Evolutionary conservation across 1,140 invertebrate genomes (phyloP).

Genomic region (Lineus longissimus): DNA sequence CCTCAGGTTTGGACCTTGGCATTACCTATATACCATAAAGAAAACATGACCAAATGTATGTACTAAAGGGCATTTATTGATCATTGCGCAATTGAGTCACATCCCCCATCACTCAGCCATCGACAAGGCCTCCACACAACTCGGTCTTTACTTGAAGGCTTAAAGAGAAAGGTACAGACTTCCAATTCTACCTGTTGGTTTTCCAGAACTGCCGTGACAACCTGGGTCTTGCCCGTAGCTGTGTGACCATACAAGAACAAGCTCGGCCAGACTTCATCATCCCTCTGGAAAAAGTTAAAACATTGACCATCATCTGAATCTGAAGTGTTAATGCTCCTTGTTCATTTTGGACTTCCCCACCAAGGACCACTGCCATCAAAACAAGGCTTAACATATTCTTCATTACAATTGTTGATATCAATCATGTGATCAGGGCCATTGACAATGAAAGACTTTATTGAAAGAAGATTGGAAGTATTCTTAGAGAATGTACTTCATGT

Average conservation of each 20-base stretch:
- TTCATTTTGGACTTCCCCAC: constrained; percentile 25
- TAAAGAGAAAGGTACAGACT: neutral
- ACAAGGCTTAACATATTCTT: too few species aligned
- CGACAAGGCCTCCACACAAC: neutral
- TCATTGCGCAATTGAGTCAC: too few species aligned
- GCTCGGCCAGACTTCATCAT: constrained; percentile 25
- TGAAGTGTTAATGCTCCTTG: constrained; percentile 20
- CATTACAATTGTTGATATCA: constrained; percentile 8
- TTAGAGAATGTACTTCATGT: constrained; percentile 1
- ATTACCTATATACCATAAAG: too few species aligned
- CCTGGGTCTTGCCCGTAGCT: constrained; percentile 73
- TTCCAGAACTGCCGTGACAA: constrained; percentile 62
- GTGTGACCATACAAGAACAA: constrained; percentile 76
- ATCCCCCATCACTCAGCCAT: too few species aligned
- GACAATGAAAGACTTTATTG: too few species aligned
- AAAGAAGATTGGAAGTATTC: too few species aligned
- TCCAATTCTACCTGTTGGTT: constrained; percentile 55
- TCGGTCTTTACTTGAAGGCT: neutral
- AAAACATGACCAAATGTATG: too few species aligned
- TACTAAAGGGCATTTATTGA: too few species aligned
- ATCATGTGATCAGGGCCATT: too few species aligned
- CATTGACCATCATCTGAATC: neutral
- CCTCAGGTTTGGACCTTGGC: too few species aligned
- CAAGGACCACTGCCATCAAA: too few species aligned
- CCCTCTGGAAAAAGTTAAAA: neutral